Percentiles rank a stretch among this genome's conserved stretches.
Evolutionary conservation across 2,797 vertebrate genomes (phyloP).

Genomic region (Spinibarbus caldwelli): DNA sequence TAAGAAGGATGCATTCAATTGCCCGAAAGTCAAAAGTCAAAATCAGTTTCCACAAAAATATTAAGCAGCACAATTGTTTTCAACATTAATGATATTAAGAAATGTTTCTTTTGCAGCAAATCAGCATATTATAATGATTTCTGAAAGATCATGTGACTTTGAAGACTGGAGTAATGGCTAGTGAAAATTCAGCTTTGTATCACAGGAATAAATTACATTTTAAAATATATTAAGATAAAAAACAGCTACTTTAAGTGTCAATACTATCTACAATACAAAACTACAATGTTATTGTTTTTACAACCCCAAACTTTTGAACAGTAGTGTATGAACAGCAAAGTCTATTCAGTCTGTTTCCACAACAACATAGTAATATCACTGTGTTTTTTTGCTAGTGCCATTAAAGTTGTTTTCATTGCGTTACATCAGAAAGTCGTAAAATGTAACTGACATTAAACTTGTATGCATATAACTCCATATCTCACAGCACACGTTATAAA

Average conservation of each 20-base stretch:
- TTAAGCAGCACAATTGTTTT: neutral
- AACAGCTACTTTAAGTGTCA: neutral
- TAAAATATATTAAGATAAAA: neutral
- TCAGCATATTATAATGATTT: neutral
- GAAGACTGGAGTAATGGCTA: neutral
- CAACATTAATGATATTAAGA: neutral
- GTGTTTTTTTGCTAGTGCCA: neutral
- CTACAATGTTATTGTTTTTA: neutral
- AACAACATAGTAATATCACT: neutral
- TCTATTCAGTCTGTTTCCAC: neutral
- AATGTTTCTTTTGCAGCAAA: neutral
- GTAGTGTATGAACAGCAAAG: neutral
- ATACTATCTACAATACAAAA: neutral
- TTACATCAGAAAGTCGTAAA: slow-evolving; percentile 13
- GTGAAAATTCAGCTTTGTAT: neutral
- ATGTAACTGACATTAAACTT: neutral
- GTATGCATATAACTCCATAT: neutral
- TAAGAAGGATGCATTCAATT: neutral
- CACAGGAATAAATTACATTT: neutral
- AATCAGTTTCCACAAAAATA: neutral
- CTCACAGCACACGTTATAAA: slow-evolving; percentile 11
- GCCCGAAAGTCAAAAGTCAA: neutral
- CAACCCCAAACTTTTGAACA: neutral
- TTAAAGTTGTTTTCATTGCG: neutral
- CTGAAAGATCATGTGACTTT: neutral